Evolutionary conservation across 1,140 invertebrate genomes (phyloP), one percentile per base, ranked within the genome.

Genomic region (Aricia agestis): DNA sequence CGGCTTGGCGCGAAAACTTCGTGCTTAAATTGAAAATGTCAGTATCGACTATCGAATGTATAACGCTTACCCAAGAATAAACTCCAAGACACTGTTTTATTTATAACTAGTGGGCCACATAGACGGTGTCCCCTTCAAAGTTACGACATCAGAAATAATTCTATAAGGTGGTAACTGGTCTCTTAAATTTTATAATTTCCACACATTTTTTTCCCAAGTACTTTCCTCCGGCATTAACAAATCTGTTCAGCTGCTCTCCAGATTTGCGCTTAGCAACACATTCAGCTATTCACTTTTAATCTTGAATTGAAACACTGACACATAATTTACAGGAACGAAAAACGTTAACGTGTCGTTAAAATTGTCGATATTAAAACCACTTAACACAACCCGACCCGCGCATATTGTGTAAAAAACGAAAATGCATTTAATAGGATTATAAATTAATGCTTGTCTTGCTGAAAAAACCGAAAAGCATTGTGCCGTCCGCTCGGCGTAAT

Each of bases 351-450:
- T 36, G 36, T 36, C 36, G 45, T 52, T 52, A 52, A 52, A 13
- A 52, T 5, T 52, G 10, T 15, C 45, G 58, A 18, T 18, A 59
- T 18, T 59, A 59, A 59, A 59, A 18, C 11, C 18, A 59, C 58
- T 19, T 59, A 7, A 59, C n/a, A 59, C n/a, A 59, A 59, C 58
- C 10, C 45, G 4, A 59, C 5, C 6, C 18, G 59, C 18, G 59
- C 19, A 63, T 19, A 19, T 63, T 19, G 17, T 19, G 18, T 11
- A 17, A 18, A 59, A 63, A 63, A 63, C 10, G 59, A 63, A 63
- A 63, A 19, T 19, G 19, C 59, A 63, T 63, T 63, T 59, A 59
- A 59, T 59, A 59, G 58, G 18, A 59, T 19, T 59, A 59, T 59
- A 18, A 52, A 52, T 52, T 52, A 52, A 59, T 19, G 18, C 19